Evolutionary conservation across 2,888 invertebrate species (phyloP), one percentile per base, ranked within the genome.

Genomic region (Oeneis ivallda): DNA sequence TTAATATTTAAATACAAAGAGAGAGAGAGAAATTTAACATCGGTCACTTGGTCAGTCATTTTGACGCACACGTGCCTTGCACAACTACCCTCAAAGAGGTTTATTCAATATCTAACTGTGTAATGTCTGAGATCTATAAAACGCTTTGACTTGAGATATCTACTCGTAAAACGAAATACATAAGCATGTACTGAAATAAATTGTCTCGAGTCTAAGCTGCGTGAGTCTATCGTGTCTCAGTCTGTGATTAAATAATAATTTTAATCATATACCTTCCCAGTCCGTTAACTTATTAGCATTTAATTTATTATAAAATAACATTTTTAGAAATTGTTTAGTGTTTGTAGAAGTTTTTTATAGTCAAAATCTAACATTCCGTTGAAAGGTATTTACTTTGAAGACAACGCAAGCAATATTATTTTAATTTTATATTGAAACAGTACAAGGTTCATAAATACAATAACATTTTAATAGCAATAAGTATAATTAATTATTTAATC

Each of bases 341-440:
- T 26, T 26, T 26, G 26, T 26, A 26, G 26, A 26, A 26, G 26
- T 26, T 26, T 26, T 26, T 26, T 26, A 13, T 9, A 53, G 53
- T 53, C 15, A 11, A 34, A 37, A 34, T 37, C 34, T 41, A 2
- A 26, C 56, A 56, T 56, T 56, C 56, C 56, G 11, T 41, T 56
- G 10, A 41, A 39, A 19, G 41, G 15, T 52, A 32, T 7, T 39
- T n/a, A 49, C 19, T 50, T 50, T 26, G 19, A 50, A 50, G 13
- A 19, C 3, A 50, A 50, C 26, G 49, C 26, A 50, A 50, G 6
- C 26, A 50, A 37, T 1, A 34, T 34, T 5, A 26, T 26, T 26
- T 26, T 41, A 19, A 19, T 82, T 69, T 80, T 80, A 64, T 49
- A 49, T 45, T n/a, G 43, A 8, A 11, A 49, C 15, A 34, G n/a